phyloP scores from a whole-genome alignment of 2,113 vertebrate genomes.

The Mastomys natalensis region DNA sequence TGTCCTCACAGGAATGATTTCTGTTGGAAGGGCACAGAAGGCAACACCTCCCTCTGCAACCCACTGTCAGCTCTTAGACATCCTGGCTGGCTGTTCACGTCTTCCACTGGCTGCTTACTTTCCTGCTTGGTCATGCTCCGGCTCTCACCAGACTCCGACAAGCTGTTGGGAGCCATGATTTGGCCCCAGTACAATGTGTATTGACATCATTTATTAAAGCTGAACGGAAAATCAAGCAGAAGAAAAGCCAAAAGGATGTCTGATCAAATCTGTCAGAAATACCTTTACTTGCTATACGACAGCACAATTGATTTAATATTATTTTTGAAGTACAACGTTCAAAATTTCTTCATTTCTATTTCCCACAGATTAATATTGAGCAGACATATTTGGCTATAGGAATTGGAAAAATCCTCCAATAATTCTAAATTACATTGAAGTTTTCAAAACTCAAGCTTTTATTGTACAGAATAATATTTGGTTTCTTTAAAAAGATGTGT shows the following conservation, averaged over 20 bases:
- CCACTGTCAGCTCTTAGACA: accelerated
- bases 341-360: background rate
- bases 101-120: background rate
- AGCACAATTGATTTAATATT: background rate
- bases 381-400: background rate
- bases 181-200: background rate
- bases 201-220: background rate
- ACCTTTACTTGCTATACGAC: background rate
- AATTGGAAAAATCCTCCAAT: background rate
- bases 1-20: background rate
- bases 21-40: background rate
- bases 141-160: background rate
- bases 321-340: constrained; percentile 12
- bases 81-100: too few species aligned
- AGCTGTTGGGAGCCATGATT: background rate
- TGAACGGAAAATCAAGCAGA: background rate
- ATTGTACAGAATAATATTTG: background rate
- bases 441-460: constrained; percentile 25
- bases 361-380: background rate
- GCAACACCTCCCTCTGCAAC: background rate
- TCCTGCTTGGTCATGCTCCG: background rate
- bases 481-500: background rate
- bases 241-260: background rate
- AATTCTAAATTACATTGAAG: background rate
- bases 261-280: background rate